Evolutionary conservation across 1,140 invertebrate species (phyloP).

Genomic region (Drusus annulatus): DNA sequence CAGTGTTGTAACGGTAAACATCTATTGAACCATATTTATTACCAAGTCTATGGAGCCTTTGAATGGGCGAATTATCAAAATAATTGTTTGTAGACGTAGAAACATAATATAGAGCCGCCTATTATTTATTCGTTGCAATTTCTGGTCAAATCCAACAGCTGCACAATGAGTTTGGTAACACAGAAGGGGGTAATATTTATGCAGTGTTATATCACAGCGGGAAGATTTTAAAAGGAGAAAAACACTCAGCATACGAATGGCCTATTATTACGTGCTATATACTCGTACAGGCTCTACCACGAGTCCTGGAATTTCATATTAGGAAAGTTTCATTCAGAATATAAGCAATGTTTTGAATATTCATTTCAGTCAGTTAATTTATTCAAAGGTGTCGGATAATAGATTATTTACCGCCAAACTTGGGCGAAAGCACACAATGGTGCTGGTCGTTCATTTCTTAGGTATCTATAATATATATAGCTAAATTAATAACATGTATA

Average conservation of each 20-base stretch:
- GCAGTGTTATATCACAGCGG: slow-evolving; percentile 27
- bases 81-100: too few relatives aligned
- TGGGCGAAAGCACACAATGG: too few relatives aligned
- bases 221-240: slow-evolving; percentile 37
- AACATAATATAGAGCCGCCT: too few relatives aligned
- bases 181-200: slow-evolving; percentile 32
- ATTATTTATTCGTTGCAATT: not conserved
- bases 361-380: slow-evolving; percentile 19
- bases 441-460: not conserved
- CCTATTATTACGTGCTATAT: slow-evolving; percentile 41
- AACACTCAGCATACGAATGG: slow-evolving; percentile 38
- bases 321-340: slow-evolving; percentile 29
- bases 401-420: too few relatives aligned
- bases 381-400: not conserved
- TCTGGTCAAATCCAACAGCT: not conserved
- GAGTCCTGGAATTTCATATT: slow-evolving; percentile 28
- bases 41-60: too few relatives aligned
- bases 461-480: not conserved
- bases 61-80: too few relatives aligned
- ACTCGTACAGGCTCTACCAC: not conserved
- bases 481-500: too few relatives aligned
- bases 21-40: too few relatives aligned
- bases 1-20: too few relatives aligned
- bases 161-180: slow-evolving; percentile 20
- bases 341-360: slow-evolving; percentile 38